These are phyloP conservation scores for Anastrepha ludens DNA, from an alignment of 1,140 invertebrate genomes.

Conservation along the genomic window DNA sequence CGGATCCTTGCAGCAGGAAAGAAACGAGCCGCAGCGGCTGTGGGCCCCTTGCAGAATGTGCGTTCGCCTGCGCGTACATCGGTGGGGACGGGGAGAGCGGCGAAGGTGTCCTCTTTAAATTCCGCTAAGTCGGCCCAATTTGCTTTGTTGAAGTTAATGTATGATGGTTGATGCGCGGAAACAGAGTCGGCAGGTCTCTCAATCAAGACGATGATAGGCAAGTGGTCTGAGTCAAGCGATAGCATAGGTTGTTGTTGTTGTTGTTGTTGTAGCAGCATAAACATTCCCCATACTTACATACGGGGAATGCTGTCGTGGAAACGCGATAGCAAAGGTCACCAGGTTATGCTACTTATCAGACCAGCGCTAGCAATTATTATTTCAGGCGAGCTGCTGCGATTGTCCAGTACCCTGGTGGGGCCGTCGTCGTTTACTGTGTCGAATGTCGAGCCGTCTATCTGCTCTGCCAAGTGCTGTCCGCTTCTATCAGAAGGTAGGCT, in stretches of 20 bases:
- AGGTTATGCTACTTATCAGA: too few species aligned
- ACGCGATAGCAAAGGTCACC: too few species aligned
- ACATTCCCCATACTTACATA: too few species aligned
- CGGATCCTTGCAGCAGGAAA: neutral
- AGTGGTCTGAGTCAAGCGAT: too few species aligned
- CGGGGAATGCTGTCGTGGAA: too few species aligned
- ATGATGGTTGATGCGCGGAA: neutral
- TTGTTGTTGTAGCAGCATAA: too few species aligned
- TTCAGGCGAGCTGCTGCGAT: too few species aligned
- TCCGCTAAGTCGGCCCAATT: neutral
- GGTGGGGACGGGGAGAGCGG: neutral
- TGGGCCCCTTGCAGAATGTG: neutral
- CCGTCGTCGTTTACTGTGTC: neutral
- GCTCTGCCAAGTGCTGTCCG: neutral
- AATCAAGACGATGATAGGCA: too few species aligned
- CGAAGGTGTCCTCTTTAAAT: neutral
- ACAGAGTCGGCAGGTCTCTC: too few species aligned
- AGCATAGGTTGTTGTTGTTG: too few species aligned
- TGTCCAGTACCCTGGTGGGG: too few species aligned
- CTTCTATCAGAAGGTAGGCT: neutral
- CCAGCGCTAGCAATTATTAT: too few species aligned
- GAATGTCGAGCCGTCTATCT: neutral
- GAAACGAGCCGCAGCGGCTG: neutral
- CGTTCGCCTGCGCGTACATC: neutral
- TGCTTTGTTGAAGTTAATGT: neutral